A percentile compares a stretch with the other conserved stretches of the same genome.
Evolutionary conservation across 2,888 invertebrate genomes (phyloP).

Genomic region (Drosophila sordidula): DNA sequence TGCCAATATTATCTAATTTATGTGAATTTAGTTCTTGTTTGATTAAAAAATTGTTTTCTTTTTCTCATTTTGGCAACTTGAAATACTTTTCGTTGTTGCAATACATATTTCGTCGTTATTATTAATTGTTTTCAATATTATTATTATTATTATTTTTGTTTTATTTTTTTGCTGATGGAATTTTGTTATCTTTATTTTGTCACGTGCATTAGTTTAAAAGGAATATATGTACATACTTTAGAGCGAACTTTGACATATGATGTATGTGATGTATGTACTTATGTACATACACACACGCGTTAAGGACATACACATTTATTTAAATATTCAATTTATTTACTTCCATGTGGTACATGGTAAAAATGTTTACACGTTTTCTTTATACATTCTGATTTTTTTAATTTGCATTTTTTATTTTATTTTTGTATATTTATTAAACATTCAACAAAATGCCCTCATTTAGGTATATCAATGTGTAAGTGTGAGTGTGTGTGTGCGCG

Average conservation of each 20-base stretch:
- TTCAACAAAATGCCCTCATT: constrained; percentile 64
- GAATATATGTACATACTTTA: constrained; percentile 54
- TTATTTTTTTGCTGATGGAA: constrained; percentile 36
- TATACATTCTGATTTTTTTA: constrained; percentile 27
- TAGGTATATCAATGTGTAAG: constrained; percentile 24
- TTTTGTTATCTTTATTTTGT: constrained; percentile 14
- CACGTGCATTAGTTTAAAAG: constrained; percentile 60
- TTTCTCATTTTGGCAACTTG: constrained; percentile 16
- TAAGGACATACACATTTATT: constrained; percentile 39
- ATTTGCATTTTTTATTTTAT: constrained; percentile 38
- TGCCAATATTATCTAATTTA: constrained; percentile 32
- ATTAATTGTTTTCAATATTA: constrained; percentile 3
- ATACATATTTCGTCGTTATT: constrained; percentile 20
- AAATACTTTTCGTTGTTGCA: constrained; percentile 35
- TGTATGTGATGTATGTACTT: constrained; percentile 15
- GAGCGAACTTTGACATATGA: constrained; percentile 40
- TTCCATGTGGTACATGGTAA: constrained; percentile 23
- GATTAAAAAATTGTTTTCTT: constrained; percentile 33
- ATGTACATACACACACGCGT: constrained; percentile 9
- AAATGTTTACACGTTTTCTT: constrained; percentile 40
- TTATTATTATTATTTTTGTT: constrained; percentile 17
- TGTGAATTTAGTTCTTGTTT: constrained; percentile 17
- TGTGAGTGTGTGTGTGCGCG: constrained; percentile 14
- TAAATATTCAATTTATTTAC: constrained; percentile 52
- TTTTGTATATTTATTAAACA: constrained; percentile 61